Evolutionary conservation across 2,888 invertebrate genomes (phyloP).

Genomic region (Meloe dianella): DNA sequence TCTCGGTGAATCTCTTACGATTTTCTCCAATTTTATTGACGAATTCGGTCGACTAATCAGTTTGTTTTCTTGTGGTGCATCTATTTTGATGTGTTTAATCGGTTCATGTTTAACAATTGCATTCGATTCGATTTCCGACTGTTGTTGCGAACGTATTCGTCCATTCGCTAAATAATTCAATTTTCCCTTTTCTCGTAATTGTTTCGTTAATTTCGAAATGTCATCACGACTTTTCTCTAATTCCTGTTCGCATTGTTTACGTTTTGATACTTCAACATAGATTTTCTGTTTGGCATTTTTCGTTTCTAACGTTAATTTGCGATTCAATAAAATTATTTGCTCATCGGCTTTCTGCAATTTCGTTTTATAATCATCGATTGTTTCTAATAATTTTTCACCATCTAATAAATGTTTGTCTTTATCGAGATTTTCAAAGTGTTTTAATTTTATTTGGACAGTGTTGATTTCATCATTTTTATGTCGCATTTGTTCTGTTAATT

Average conservation of each 20-base stretch:
- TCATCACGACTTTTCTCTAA: slow-evolving; percentile 68
- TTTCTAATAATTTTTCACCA: slow-evolving; percentile 73
- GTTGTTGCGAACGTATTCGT: slow-evolving; percentile 24
- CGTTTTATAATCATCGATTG: slow-evolving; percentile 64
- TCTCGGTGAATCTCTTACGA: slow-evolving; percentile 33
- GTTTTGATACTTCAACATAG: slow-evolving; percentile 71
- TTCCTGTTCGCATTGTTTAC: slow-evolving; percentile 73
- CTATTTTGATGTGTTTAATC: slow-evolving; percentile 16
- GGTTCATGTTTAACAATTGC: slow-evolving; percentile 46
- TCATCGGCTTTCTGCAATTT: slow-evolving; percentile 67
- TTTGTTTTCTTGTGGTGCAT: slow-evolving; percentile 7
- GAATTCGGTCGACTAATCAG: slow-evolving; percentile 38
- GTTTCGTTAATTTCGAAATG: slow-evolving; percentile 66
- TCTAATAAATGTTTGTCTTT: slow-evolving; percentile 76
- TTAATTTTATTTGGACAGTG: slow-evolving; percentile 71
- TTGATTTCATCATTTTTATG: slow-evolving; percentile 72
- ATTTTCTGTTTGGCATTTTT: slow-evolving; percentile 78
- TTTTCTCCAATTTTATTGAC: slow-evolving; percentile 30
- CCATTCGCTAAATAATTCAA: slow-evolving; percentile 37
- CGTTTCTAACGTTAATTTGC: slow-evolving; percentile 73
- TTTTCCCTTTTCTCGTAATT: slow-evolving; percentile 32
- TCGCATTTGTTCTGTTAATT: slow-evolving; percentile 69
- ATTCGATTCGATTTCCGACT: slow-evolving; percentile 22
- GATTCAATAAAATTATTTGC: slow-evolving; percentile 70
- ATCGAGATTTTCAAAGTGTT: slow-evolving; percentile 72